A percentile compares a stretch with the other conserved stretches of the same genome.
Conservation (phyloP, 2,113 vertebrate species). For the Eulacestoma nigropectus region DNA sequence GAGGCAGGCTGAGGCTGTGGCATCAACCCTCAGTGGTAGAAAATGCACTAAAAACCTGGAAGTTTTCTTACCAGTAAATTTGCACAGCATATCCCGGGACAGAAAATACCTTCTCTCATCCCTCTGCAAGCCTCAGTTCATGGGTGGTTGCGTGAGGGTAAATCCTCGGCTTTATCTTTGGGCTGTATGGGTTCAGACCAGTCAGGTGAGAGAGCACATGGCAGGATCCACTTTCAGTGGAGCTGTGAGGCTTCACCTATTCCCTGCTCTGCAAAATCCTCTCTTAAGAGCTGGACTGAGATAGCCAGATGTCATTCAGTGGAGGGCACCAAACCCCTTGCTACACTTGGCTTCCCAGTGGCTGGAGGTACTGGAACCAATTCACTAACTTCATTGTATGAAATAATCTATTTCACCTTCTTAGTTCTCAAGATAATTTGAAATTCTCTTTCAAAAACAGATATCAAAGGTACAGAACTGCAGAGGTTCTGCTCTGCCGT, state of each 20-base stretch:
- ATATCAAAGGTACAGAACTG: background rate
- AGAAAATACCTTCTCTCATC: background rate
- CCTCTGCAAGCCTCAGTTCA: background rate
- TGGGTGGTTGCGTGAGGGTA: background rate
- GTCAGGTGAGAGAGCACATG: background rate
- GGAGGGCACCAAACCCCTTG: background rate
- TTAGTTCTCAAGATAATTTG: background rate
- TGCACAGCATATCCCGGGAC: rapidly evolving
- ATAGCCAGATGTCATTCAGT: background rate
- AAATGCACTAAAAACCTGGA: background rate
- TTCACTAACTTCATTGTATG: background rate
- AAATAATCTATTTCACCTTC: background rate
- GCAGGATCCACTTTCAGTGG: background rate
- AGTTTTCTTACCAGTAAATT: background rate
- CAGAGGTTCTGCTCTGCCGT: background rate
- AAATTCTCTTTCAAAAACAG: background rate
- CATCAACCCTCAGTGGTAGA: background rate
- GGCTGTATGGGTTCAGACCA: background rate
- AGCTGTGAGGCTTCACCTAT: background rate
- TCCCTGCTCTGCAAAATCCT: background rate
- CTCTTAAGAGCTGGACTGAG: background rate
- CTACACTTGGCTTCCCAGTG: background rate
- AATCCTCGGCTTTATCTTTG: background rate
- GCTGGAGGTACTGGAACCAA: background rate
- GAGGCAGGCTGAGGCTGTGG: background rate